Evolutionary conservation across 1,140 invertebrate species (phyloP), one percentile per base, ranked within the genome.

Genomic region (Bradynema listronoti): DNA sequence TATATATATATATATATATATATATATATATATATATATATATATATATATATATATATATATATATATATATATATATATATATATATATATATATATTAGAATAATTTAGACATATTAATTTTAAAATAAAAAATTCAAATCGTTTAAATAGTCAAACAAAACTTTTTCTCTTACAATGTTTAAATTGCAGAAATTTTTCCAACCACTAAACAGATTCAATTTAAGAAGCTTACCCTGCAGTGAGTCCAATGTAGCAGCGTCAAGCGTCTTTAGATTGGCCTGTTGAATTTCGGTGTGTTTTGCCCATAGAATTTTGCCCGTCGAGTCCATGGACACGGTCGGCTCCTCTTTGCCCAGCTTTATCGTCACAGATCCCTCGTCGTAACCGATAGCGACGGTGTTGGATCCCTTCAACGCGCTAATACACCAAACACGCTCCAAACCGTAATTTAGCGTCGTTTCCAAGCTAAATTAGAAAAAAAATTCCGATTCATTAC

Each of bases 241-340:
- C 7, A 52, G 49, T 29, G 43, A 50, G 5, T 73, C 76, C 22
- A 77, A 51, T 1, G 54, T 47, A 25, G 70, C 79, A 27, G 72
- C 64, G 24, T 90, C 73, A 2, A 79, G 24, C 0, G 72, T 66
- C 79, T 93, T 92, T 49, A 96, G 80, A 81, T 96, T 96, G 1
- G 91, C 93, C 79, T 98, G 92, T 77, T 98, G 93, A 68, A 99
- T 86, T 82, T 98, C 94, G 0, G 90, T 92, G 78, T 99, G 94
- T 70, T 87, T 87, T 0, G 94, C 94, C 91, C 91, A 99, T 39
- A 98, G 88, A 45, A 99, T 96, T 83, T 99, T 99, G 47, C 93
- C 92, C 69, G 87, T 87, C 0, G 87, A 86, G 80, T 99, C 95
- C 95, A 99, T 99, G 0, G 92, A 96, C 70, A 98, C 91, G 0